These are phyloP conservation scores for Asarcornis scutulata DNA, from an alignment of 2,113 vertebrate genomes.

Conservation along the genomic window DNA sequence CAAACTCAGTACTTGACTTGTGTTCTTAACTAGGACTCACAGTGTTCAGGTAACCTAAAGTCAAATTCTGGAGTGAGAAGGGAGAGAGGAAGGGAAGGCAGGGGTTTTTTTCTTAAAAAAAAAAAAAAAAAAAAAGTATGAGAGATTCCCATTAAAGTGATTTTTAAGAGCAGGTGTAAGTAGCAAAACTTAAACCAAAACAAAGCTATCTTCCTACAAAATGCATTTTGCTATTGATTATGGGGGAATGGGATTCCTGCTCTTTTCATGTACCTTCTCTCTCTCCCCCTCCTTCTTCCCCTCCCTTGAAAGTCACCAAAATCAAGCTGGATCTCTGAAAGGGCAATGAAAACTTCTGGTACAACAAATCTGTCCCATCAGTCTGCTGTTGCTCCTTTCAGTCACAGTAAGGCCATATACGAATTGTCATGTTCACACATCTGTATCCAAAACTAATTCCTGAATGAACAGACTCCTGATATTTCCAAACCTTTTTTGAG, in stretches of 20 bases:
- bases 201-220: background rate
- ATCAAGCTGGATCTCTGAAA: background rate
- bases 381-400: background rate
- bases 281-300: background rate
- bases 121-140: too few species aligned
- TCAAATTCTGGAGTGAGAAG: background rate
- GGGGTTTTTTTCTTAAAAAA: background rate
- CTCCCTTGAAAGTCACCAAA: background rate
- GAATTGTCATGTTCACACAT: background rate
- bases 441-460: background rate
- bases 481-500: background rate
- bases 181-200: background rate
- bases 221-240: background rate
- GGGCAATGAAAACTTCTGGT: background rate
- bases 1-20: too few species aligned
- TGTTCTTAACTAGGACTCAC: background rate
- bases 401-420: background rate
- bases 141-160: background rate
- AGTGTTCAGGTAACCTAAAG: background rate
- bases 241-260: background rate
- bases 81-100: background rate
- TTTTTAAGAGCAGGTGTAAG: background rate
- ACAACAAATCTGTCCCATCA: background rate
- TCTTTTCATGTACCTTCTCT: background rate
- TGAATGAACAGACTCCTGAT: background rate